Percentiles rank a stretch among this genome's conserved stretches.
phyloP scores from a whole-genome alignment of 1,140 invertebrate genomes.

The Hyles euphorbiae region DNA sequence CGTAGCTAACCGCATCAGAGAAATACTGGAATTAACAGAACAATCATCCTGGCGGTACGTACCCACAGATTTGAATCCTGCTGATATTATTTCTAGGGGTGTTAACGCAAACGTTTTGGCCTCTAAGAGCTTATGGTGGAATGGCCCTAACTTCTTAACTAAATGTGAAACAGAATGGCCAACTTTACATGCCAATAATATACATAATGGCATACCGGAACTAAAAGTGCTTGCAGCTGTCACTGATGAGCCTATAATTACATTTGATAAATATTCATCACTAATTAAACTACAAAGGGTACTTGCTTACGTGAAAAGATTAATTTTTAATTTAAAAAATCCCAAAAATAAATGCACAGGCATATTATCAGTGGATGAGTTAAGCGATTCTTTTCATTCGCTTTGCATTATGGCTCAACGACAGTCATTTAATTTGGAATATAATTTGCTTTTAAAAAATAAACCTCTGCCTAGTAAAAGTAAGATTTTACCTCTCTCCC shows the following conservation, averaged over 20 bases:
- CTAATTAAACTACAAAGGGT: conserved; percentile 1
- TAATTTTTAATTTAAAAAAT: conserved; percentile 11
- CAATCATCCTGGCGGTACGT: conserved; percentile 25
- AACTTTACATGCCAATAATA: neutral
- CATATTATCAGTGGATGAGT: conserved; percentile 11
- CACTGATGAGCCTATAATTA: neutral
- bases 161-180: neutral
- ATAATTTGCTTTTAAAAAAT: conserved; percentile 7
- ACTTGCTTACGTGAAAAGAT: conserved; percentile 8
- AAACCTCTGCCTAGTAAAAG: neutral
- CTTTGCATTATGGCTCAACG: conserved; percentile 10
- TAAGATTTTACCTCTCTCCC: neutral
- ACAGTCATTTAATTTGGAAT: conserved; percentile 10
- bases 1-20: conserved; percentile 46
- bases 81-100: conserved; percentile 32
- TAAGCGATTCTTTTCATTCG: conserved; percentile 3
- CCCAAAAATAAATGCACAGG: neutral
- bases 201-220: conserved; percentile 6
- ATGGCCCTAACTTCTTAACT: conserved; percentile 6
- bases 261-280: conserved; percentile 10
- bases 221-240: neutral
- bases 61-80: conserved; percentile 23
- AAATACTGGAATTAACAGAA: conserved; percentile 40
- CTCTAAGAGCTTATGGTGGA: conserved; percentile 14
- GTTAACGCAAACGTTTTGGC: conserved; percentile 16